Evolutionary conservation across 2,888 invertebrate genomes (phyloP), one percentile per base, ranked within the genome.

Genomic region (Steinernema carpocapsae): DNA sequence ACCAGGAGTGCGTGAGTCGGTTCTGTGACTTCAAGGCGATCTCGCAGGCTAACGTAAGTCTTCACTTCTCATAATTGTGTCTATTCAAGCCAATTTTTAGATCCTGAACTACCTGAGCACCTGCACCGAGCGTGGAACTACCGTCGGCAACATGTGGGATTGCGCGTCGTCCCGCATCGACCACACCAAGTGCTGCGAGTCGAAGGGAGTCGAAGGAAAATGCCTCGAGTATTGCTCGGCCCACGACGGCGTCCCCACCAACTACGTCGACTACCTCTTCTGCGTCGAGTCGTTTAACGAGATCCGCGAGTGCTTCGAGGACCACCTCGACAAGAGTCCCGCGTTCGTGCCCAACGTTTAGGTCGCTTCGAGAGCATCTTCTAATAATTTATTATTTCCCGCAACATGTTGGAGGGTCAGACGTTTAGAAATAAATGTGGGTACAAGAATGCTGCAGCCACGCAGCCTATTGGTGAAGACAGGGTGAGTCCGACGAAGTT

Each of bases 21-120:
- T 86, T 87, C 81, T 86, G 86, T 71, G 86, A 87, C 75, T 87
- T 86, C 77, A 84, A 85, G 59, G 83, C 85, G 70, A 85, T 86
- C 74, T 82, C 85, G 22, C 86, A 87, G 75, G 81, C 87, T 32
- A 86, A 85, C 74, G 86, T 85, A 75, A 76, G 76, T 72, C 43
- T 24, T 29, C 48, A 22, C n/a, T 22, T 1, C 52, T 6, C 42
- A 12, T 32, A n/a, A 12, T 6, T 29, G n/a, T 26, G 17, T 52
- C 7, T 48, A 29, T 51, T 6, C 48, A 0, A 37, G n/a, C n/a
- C 10, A 51, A 48, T 32, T 76, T 84, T 37, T 75, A 85, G 85
- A 82, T 86, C 24, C 79, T 86, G 29, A 85, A 83, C 80, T 86
- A 81, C 78, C 75, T 86, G 46, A 80, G 81, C n/a, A 85, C 82